Evolutionary conservation across 30 jellyfish, hydroid and myxozoan species (phyloP).

Genomic region (Cassiopea xamachana): DNA sequence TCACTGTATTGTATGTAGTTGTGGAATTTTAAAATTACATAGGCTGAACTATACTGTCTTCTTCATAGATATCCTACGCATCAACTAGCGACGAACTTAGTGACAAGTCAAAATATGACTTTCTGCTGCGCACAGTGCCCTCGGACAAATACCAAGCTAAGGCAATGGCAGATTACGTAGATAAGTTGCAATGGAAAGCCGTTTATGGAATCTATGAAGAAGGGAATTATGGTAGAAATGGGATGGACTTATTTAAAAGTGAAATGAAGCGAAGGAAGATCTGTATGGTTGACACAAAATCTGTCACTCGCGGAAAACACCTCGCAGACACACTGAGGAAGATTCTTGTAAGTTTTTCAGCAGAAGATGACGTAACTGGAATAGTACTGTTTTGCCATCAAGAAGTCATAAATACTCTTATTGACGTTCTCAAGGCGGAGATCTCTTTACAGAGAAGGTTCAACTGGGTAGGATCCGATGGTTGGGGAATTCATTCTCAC

Average conservation of each 20-base stretch:
- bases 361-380: conserved; percentile 66
- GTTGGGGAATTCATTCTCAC: conserved; percentile 65
- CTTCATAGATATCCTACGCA: conserved; percentile 77
- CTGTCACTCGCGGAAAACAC: conserved; percentile 30
- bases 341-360: conserved; percentile 44
- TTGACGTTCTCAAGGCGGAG: conserved; percentile 4
- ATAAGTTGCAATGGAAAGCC: conserved; percentile 76
- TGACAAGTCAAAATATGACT: conserved; percentile 70
- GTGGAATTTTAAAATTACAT: too few species aligned
- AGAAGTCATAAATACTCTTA: conserved; percentile 49
- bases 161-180: conserved; percentile 86
- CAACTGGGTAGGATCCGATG: conserved; percentile 82
- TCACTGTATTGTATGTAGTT: background rate
- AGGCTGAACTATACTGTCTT: background rate
- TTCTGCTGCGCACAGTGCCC: conserved; percentile 91
- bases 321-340: background rate
- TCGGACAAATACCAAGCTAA: conserved; percentile 85
- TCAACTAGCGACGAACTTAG: conserved; percentile 88
- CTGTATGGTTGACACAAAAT: conserved; percentile 69
- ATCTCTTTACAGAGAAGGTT: conserved; percentile 1
- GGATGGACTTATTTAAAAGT: conserved; percentile 61
- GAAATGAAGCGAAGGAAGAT: conserved; percentile 33
- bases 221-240: conserved; percentile 88
- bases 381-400: conserved; percentile 86
- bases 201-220: conserved; percentile 71